Base-by-base conservation (phyloP, 2,113 vertebrate genomes). In the Platysteira castanea region DNA sequence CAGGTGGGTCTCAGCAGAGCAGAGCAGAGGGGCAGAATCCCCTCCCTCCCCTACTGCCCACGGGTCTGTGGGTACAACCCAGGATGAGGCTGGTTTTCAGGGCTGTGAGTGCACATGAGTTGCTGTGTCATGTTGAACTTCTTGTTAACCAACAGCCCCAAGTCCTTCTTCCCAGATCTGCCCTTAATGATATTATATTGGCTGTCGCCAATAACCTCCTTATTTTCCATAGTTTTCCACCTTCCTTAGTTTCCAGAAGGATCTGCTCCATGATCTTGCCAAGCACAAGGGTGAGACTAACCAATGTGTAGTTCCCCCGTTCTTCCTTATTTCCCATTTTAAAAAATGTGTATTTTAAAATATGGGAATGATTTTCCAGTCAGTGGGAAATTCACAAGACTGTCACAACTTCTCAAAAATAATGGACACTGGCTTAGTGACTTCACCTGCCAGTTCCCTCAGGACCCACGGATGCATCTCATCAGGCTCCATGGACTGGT, bases 381-480 rank as follows among this genome's bases (percentile, higher is more conserved):
- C 24, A 60, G 30, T 41, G 30, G 41, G 20, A 60, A 47, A 26
- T 60, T 52, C 24, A 39, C 24, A 52, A 17, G 11, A 47, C 12
- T 61, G 24, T 12, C 41, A 41, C 13, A 39, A 15, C 13, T 61
- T 61, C n/a, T 37, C 24, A 41, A 27, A 69, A 69, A 23, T 35
- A n/a, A 54, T 31, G 26, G 11, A 27, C 11, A 47, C 15, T 53
- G 30, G 17, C 20, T 54, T 54, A 69, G 49, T 27, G 30, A 76
- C 26, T 49, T 76, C 12, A 42, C 42, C 41, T 49, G 21, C 8
- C 63, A 23, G 10, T 20, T 42, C 26, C 13, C 56, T 63, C 26
- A 42, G 31, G 30, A 63, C 22, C 26, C 15, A 35, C 0, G 0
- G 35, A 49, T 37, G 12, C 22, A 37, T 27, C 31, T 49, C 54